phyloP scores from a whole-genome alignment of 2,888 invertebrate species.

The Eupelmus urozonus region DNA sequence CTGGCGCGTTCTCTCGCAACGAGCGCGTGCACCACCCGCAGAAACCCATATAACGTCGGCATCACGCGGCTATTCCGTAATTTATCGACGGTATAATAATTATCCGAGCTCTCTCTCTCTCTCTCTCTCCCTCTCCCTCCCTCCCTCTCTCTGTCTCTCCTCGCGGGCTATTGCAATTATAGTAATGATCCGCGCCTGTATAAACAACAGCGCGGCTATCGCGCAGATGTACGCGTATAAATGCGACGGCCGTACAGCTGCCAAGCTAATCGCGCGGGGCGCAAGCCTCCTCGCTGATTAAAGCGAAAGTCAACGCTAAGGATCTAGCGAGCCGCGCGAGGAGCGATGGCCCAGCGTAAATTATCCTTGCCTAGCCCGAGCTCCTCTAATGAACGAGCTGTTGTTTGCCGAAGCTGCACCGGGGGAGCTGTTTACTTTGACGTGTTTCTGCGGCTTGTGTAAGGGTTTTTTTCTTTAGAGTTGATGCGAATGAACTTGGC shows the following conservation, averaged over 20 bases:
- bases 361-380: too few species aligned
- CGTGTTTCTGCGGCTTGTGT: too few species aligned
- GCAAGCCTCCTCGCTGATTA: too few species aligned
- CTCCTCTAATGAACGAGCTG: too few species aligned
- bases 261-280: background rate
- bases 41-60: slow-evolving; percentile 64
- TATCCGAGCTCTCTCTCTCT: slow-evolving; percentile 55
- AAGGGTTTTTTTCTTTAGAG: too few species aligned
- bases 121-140: slow-evolving; percentile 34
- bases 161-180: slow-evolving; percentile 59
- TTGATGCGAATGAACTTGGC: too few species aligned
- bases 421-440: too few species aligned
- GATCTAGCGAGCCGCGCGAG: background rate
- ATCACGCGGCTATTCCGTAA: slow-evolving; percentile 63
- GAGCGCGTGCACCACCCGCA: slow-evolving; percentile 40
- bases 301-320: background rate
- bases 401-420: too few species aligned
- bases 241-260: background rate
- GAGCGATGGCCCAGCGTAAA: background rate
- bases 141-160: background rate
- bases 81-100: slow-evolving; percentile 67
- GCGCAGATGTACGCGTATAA: too few species aligned
- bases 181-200: slow-evolving; percentile 64
- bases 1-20: too few species aligned
- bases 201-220: slow-evolving; percentile 61